A percentile compares a stretch with the other conserved stretches of the same genome.
Evolutionary conservation across 2,797 vertebrate species (phyloP).

Genomic region (Huso huso): DNA sequence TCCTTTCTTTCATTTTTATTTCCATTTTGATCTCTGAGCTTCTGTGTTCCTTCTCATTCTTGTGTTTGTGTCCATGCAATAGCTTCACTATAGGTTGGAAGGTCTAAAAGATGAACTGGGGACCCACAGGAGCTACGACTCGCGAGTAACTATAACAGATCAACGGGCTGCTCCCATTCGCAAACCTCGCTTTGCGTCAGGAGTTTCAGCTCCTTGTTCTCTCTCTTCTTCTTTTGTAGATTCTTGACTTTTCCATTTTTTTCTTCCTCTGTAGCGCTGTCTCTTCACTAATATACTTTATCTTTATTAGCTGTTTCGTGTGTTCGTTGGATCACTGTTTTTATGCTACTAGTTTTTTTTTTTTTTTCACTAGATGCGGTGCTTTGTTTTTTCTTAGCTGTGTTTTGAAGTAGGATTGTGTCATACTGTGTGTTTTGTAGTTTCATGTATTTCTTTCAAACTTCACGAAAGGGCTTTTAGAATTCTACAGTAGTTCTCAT

Average conservation of each 20-base stretch:
- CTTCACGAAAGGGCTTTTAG: slow-evolving; percentile 26
- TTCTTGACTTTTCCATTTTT: no score
- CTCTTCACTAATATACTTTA: slow-evolving; percentile 65
- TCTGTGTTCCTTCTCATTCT: slow-evolving; percentile 72
- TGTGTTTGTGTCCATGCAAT: slow-evolving; percentile 90
- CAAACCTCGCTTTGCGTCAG: slow-evolving; percentile 71
- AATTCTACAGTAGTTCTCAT: slow-evolving; percentile 6
- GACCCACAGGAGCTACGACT: slow-evolving; percentile 95
- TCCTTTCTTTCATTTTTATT: slow-evolving; percentile 17
- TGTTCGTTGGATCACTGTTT: slow-evolving; percentile 67
- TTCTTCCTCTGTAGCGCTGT: slow-evolving; percentile 3
- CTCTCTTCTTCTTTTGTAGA: no score
- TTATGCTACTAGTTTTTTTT: slow-evolving; percentile 32
- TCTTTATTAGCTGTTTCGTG: slow-evolving; percentile 66
- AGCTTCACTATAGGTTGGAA: slow-evolving; percentile 99
- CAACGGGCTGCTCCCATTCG: slow-evolving; percentile 71
- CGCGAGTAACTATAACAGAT: slow-evolving; percentile 97
- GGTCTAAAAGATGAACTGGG: slow-evolving; percentile 99
- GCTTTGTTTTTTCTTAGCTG: neutral
- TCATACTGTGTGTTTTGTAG: neutral
- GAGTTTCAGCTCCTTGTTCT: slow-evolving; percentile 63
- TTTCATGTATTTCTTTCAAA: neutral
- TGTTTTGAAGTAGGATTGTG: neutral
- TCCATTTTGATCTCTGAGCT: slow-evolving; percentile 47
- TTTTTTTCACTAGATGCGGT: neutral